Conservation (phyloP, 2,797 vertebrate species). For the Sebastolobus altivelis region DNA sequence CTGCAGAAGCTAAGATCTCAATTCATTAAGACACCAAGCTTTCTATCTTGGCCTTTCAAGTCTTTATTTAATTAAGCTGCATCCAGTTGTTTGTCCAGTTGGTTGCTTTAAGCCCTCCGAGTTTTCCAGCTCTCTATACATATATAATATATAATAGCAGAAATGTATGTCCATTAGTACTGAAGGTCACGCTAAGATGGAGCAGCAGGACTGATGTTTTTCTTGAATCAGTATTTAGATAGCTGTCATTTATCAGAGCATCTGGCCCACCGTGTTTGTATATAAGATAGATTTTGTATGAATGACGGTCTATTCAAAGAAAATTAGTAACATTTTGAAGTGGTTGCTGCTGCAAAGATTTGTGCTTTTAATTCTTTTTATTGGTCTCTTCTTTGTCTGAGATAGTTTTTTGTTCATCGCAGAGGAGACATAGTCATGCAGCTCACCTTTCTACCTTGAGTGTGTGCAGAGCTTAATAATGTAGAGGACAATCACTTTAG, state of each 20-base stretch:
- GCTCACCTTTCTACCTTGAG: slow-evolving; percentile 11
- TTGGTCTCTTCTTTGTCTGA: not conserved
- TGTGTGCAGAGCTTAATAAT: not conserved
- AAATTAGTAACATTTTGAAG: not conserved
- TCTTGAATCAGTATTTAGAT: not conserved
- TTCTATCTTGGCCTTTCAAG: too few species aligned
- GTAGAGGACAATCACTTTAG: not conserved
- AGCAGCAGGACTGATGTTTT: not conserved
- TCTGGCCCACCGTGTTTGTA: slow-evolving; percentile 3
- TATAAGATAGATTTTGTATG: not conserved
- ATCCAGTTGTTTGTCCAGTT: not conserved
- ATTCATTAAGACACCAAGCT: too few species aligned
- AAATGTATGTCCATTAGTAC: not conserved
- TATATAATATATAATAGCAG: not conserved
- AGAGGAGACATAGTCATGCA: not conserved
- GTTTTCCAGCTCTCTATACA: not conserved
- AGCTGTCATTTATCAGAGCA: not conserved
- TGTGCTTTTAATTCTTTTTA: slow-evolving; percentile 1
- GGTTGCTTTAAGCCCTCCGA: too few species aligned
- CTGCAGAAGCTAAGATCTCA: not conserved
- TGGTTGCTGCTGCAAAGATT: slow-evolving; percentile 12
- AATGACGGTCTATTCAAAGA: not conserved
- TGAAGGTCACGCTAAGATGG: not conserved
- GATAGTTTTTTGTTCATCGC: not conserved
- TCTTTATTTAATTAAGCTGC: not conserved